phyloP scores from a whole-genome alignment of 2,113 vertebrate genomes.

The Ranitomeya variabilis region DNA sequence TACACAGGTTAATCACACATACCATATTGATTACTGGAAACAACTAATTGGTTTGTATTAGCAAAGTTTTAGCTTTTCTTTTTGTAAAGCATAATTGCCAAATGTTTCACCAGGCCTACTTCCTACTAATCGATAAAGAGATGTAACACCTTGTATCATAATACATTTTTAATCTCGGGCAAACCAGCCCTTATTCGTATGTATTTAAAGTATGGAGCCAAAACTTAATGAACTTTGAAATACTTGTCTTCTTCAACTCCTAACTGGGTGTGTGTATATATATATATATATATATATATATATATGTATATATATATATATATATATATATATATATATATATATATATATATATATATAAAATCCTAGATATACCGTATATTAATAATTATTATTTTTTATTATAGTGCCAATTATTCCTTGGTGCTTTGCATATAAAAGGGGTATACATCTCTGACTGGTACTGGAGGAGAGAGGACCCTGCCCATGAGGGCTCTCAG shows the following conservation, averaged over 20 bases:
- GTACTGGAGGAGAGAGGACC: too few species aligned
- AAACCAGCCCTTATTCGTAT: background rate
- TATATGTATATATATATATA: too few species aligned
- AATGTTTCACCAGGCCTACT: background rate
- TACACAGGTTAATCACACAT: slow-evolving; percentile 32
- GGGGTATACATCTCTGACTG: too few species aligned
- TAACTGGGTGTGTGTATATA: background rate
- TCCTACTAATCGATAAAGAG: slow-evolving; percentile 43
- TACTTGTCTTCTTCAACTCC: background rate
- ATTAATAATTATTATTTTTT: too few species aligned
- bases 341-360: too few species aligned
- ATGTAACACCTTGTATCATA: slow-evolving; percentile 17
- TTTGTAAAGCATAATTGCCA: slow-evolving; percentile 36
- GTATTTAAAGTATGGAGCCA: too few species aligned
- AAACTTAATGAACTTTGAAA: background rate
- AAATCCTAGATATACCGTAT: too few species aligned
- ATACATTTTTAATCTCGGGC: slow-evolving; percentile 8
- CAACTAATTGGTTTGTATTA: slow-evolving; percentile 35
- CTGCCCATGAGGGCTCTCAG: too few species aligned
- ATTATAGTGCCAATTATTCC: too few species aligned
- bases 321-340: too few species aligned
- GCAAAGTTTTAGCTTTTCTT: slow-evolving; percentile 29
- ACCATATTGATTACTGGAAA: slow-evolving; percentile 24
- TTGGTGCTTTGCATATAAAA: too few species aligned
- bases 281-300: too few species aligned